These are phyloP conservation scores for Diorhabda elongata DNA, from an alignment of 1,140 invertebrate species.

Conservation along the genomic window DNA sequence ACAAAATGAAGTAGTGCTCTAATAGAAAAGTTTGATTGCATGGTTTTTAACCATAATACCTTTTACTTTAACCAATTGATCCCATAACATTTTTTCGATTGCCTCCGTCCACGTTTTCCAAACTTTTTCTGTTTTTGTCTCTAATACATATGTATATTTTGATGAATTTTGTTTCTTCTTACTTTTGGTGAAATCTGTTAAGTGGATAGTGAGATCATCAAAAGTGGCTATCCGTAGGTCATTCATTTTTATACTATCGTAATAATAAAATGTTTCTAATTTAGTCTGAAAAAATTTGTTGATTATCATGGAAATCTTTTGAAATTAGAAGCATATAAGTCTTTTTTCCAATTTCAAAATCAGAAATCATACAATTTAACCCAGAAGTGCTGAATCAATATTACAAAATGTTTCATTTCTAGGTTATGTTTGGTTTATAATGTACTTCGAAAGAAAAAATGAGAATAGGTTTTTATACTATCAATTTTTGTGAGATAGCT, in stretches of 20 bases:
- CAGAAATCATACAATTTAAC: background rate
- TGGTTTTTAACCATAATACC: conserved; percentile 19
- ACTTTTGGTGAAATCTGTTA: conserved; percentile 35
- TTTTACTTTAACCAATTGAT: conserved; percentile 36
- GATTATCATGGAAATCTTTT: background rate
- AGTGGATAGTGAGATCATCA: conserved; percentile 32
- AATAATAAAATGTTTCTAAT: conserved; percentile 32
- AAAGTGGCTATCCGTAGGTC: conserved; percentile 36
- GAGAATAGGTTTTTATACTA: too few species aligned
- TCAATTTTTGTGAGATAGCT: too few species aligned
- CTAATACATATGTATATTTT: conserved; percentile 31
- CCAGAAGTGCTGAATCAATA: background rate
- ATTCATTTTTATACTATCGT: conserved; percentile 33
- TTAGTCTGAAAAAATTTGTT: conserved; percentile 29
- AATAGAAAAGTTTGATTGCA: too few species aligned
- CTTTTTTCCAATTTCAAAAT: background rate
- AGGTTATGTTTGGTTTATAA: background rate
- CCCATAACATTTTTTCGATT: conserved; percentile 38
- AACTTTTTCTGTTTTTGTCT: conserved; percentile 34
- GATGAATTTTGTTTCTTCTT: conserved; percentile 28
- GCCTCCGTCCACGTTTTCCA: conserved; percentile 33
- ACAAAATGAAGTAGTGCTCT: too few species aligned
- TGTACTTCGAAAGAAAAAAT: too few species aligned
- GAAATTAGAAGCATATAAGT: conserved; percentile 5
- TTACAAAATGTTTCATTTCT: background rate